Conservation (phyloP, 2,113 vertebrate species). For the Perognathus longimembris region DNA sequence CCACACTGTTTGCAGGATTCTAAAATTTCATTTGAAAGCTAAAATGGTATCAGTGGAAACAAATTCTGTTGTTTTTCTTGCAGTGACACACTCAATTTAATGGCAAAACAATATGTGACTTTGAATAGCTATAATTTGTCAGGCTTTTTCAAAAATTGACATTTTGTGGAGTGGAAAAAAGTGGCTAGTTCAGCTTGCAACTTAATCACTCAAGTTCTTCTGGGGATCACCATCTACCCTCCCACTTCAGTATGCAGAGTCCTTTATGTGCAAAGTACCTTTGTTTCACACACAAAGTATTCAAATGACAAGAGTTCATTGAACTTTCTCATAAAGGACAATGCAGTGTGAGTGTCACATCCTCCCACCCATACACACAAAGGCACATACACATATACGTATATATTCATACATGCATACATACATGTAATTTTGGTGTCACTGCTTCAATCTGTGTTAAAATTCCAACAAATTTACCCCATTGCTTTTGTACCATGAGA, state of each 20-base stretch:
- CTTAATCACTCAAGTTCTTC: neutral
- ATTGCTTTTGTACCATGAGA: neutral
- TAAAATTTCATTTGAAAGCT: conserved; percentile 43
- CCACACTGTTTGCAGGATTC: conserved; percentile 15
- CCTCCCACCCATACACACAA: too few species aligned
- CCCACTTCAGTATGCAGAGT: neutral
- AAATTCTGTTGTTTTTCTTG: conserved; percentile 34
- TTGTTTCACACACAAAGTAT: neutral
- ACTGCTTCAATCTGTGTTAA: neutral
- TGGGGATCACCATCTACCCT: neutral
- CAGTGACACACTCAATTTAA: conserved; percentile 20
- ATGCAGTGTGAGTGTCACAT: neutral
- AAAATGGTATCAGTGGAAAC: conserved; percentile 20
- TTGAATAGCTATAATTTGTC: neutral
- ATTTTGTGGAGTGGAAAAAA: neutral
- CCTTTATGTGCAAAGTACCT: neutral
- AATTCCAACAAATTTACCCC: neutral
- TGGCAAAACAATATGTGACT: neutral
- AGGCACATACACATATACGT: neutral
- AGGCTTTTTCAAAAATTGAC: conserved; percentile 3
- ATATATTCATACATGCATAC: neutral
- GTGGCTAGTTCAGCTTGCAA: neutral
- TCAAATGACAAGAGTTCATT: neutral
- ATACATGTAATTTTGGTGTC: neutral
- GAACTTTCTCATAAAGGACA: neutral